Conservation (phyloP, 2,113 vertebrate genomes). For the Callaeas wilsoni region DNA sequence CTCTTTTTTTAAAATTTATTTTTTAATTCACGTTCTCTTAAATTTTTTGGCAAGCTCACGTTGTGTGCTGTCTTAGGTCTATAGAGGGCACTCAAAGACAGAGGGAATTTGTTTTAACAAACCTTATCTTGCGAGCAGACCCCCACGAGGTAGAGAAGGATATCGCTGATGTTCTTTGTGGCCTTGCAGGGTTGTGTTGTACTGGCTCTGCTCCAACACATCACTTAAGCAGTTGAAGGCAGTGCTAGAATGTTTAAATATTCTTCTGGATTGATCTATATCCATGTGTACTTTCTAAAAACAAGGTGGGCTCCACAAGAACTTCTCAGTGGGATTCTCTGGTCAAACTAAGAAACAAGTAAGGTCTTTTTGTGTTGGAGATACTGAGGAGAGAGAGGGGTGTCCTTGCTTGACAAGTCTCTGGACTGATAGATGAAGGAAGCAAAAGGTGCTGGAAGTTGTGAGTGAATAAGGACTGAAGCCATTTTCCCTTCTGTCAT, state of each 20-base stretch:
- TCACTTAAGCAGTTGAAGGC: not conserved
- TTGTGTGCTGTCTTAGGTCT: not conserved
- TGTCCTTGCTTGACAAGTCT: not conserved
- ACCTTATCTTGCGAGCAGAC: not conserved
- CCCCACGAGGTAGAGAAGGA: not conserved
- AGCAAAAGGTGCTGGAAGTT: not conserved
- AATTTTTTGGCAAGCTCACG: not conserved
- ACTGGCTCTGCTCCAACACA: not conserved
- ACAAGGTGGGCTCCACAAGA: not conserved
- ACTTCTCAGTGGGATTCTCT: not conserved
- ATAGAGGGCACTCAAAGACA: not conserved
- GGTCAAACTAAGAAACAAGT: not conserved
- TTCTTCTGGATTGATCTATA: not conserved
- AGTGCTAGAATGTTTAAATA: not conserved
- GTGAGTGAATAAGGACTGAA: not conserved
- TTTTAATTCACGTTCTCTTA: not conserved
- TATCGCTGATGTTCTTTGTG: not conserved
- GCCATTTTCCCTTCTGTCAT: not conserved
- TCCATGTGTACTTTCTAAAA: not conserved
- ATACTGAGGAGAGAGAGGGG: fast-evolving
- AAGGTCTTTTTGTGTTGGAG: not conserved
- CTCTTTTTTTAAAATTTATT: fast-evolving
- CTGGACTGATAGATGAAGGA: not conserved
- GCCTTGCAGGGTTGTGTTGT: not conserved
- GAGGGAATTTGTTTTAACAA: not conserved